phyloP scores from a whole-genome alignment of 1,140 invertebrate species.

The Eurosta solidaginis region DNA sequence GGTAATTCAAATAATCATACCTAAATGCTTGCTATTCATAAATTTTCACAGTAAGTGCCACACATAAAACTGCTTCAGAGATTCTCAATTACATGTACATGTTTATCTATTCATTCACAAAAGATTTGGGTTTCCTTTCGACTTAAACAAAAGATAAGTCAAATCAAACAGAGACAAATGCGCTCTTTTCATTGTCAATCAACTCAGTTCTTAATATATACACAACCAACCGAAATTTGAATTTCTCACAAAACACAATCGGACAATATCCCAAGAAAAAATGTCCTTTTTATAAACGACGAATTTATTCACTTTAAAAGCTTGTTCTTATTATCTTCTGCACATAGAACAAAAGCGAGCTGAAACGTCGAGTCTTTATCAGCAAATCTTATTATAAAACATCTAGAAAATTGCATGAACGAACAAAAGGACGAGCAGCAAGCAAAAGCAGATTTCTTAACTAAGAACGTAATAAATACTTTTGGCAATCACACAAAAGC shows the following conservation, averaged over 20 bases:
- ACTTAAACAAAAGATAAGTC: neutral
- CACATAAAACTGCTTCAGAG: neutral
- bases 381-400: neutral
- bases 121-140: neutral
- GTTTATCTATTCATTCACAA: neutral
- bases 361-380: neutral
- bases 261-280: neutral
- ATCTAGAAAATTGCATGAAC: neutral
- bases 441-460: neutral
- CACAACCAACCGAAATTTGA: neutral
- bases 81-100: neutral
- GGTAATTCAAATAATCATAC: slow-evolving; percentile 18
- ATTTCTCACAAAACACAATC: neutral
- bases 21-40: neutral
- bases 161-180: neutral
- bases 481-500: neutral
- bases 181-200: no score
- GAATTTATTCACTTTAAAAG: no score
- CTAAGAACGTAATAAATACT: neutral
- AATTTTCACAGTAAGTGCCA: neutral
- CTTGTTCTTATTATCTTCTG: slow-evolving; percentile 12
- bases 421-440: neutral
- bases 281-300: neutral
- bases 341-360: neutral
- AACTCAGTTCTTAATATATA: neutral